Base-by-base conservation (phyloP, 2,888 invertebrate species). In the Hoplodrina blanda region DNA sequence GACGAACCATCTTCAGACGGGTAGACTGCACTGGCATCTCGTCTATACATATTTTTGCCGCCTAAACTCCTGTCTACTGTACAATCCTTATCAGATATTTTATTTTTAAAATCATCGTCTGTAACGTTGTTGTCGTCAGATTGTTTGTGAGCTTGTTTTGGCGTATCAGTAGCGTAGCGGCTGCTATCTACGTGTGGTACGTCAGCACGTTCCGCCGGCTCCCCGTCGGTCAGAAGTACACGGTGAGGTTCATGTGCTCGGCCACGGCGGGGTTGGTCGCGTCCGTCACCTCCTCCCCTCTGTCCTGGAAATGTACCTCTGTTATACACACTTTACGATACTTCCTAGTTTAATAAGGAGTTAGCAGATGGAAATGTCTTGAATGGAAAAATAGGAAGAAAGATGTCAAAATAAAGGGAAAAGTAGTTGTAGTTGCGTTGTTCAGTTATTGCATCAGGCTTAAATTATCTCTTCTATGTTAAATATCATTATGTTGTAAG, bases 241-340 rank as follows among this genome's bases (percentile, higher is more conserved):
- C 97, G 72, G 97, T 97, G 87, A 97, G 96, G 92, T 97, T 97
- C 91, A 97, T 96, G 90, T 97, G 96, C 80, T 97, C 97, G 69
- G 93, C 93, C 59, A 93, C 85, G 52, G 93, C 86, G 19, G 91
- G 88, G 91, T 94, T 93, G 85, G 92, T 92, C 30, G 95, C 94
- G 81, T 94, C 95, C 77, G 88, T 88, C 76, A 91, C 83, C 77
- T 83, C 86, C 81, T 86, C 90, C 82, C 86, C 89, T 88, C 91
- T 90, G 87, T 89, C 92, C 94, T 94, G 91, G 88, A 90, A 86
- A 83, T 69, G 57, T 60, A 82, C 71, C 68, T 81, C 82, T 86
- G 84, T 85, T 84, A 80, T 67, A 82, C 77, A 73, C 73, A 80
- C 80, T 81, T 82, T 78, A 73, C 69, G 70, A 70, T 56, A n/a